phyloP scores from a whole-genome alignment of 2,888 invertebrate genomes.

The Ametastegia equiseti region DNA sequence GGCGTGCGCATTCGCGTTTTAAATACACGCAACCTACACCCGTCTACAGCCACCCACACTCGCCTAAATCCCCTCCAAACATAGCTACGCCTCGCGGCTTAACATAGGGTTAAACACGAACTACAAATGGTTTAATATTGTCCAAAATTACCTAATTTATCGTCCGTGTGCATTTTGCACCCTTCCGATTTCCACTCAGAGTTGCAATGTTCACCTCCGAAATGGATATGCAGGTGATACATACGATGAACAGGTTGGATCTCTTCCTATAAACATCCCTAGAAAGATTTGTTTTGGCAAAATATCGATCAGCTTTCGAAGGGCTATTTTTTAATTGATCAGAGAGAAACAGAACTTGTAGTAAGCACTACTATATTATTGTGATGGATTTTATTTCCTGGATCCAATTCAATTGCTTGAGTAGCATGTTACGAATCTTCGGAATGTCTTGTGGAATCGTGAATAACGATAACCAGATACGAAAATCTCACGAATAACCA shows the following conservation, averaged over 20 bases:
- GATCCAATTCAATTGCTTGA: neutral
- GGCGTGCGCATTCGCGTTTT: slow-evolving; percentile 71
- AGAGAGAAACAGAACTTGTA: neutral
- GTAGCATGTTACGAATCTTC: neutral
- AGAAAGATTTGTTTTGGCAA: neutral
- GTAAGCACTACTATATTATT: neutral
- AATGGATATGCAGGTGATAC: neutral
- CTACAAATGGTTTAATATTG: slow-evolving; percentile 65
- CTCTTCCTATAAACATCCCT: neutral
- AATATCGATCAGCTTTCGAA: neutral
- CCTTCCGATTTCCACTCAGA: neutral
- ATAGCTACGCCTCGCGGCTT: slow-evolving; percentile 57
- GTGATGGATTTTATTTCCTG: neutral
- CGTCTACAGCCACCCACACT: slow-evolving; percentile 47
- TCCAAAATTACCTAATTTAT: slow-evolving; percentile 67
- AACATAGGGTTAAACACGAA: slow-evolving; percentile 70
- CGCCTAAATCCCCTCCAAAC: slow-evolving; percentile 50
- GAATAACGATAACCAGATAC: neutral
- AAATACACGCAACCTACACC: slow-evolving; percentile 71
- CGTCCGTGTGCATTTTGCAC: slow-evolving; percentile 48
- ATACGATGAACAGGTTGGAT: neutral
- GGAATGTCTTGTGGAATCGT: neutral
- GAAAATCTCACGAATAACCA: neutral
- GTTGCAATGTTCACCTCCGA: neutral
- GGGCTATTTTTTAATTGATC: neutral